Base-by-base conservation (phyloP, 2,888 invertebrate genomes). In the Drosophila mulleri region DNA sequence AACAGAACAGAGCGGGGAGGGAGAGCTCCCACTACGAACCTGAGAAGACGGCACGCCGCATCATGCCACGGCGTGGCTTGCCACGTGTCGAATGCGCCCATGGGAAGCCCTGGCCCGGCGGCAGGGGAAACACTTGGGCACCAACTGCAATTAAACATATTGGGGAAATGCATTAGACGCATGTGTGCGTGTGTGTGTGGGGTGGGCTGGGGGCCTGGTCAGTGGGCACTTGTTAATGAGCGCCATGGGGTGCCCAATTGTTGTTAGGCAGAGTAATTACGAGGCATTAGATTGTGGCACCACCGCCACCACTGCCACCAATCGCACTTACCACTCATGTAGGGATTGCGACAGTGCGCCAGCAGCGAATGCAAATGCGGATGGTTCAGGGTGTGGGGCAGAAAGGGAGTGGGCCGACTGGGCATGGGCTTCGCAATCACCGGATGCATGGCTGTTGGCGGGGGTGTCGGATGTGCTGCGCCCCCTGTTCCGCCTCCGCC, bases 31-130 rank as follows among this genome's bases (percentile, higher is more conserved):
- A 20, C 68, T 60, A 91, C 91, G 73, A 86, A 93, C 93, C 93
- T 3, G 97, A 97, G 94, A 99, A 99, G 45, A 99, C 99, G 0
- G 99, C 99, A 44, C 99, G 94, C 45, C 99, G 94, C 96, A 99
- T 97, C 98, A 99, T 99, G 1, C 98, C 98, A 8, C 98, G 94
- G 0, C 99, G 95, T 0, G 98, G 98, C 92, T 98, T 98, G 90
- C 98, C 98, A 92, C 98, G 94, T 32, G 97, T 96, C 92, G 97
- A 97, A 90, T 97, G 96, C 45, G 98, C 97, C 98, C 98, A 98
- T 12, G 98, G 98, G 91, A 98, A 98, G 0, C 93, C 93, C 88
- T 93, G 93, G 1, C 95, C 95, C 41, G 93, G 93, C 0, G 95
- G 95, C 41, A 95, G 90, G 14, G 95, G 95, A 80, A 95, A 95